Evolutionary conservation across 1,140 invertebrate genomes (phyloP).

Genomic region (Diorhabda elongata): DNA sequence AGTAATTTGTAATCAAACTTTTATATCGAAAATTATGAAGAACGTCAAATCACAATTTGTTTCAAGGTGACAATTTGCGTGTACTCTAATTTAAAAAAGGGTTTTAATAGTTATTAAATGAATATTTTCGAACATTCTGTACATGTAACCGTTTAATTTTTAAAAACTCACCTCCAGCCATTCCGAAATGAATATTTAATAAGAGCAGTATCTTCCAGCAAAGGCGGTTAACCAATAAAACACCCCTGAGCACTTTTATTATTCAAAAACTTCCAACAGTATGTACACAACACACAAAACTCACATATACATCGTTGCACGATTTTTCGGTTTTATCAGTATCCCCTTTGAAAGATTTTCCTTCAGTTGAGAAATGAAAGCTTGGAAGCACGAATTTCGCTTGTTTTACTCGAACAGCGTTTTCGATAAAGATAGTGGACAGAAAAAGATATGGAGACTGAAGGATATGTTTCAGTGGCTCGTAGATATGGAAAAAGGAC

Average conservation of each 20-base stretch:
- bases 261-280: constrained; percentile 9
- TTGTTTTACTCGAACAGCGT: background rate
- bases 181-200: constrained; percentile 4
- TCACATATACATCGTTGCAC: background rate
- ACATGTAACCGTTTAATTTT: background rate
- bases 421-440: background rate
- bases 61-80: too few species aligned
- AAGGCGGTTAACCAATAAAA: constrained; percentile 10
- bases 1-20: background rate
- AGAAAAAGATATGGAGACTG: constrained; percentile 9
- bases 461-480: constrained; percentile 9
- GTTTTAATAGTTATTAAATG: too few species aligned
- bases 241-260: constrained; percentile 12
- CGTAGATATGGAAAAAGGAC: constrained; percentile 5
- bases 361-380: too few species aligned
- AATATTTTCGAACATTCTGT: too few species aligned
- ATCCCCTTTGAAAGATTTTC: constrained; percentile 1
- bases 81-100: too few species aligned
- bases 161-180: constrained; percentile 1
- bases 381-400: background rate
- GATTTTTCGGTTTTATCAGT: background rate
- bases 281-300: constrained; percentile 8
- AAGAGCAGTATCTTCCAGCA: background rate
- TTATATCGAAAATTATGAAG: background rate
- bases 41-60: background rate